Evolutionary conservation across 2,888 invertebrate genomes (phyloP).

Genomic region (Aspidiotus rigidus): DNA sequence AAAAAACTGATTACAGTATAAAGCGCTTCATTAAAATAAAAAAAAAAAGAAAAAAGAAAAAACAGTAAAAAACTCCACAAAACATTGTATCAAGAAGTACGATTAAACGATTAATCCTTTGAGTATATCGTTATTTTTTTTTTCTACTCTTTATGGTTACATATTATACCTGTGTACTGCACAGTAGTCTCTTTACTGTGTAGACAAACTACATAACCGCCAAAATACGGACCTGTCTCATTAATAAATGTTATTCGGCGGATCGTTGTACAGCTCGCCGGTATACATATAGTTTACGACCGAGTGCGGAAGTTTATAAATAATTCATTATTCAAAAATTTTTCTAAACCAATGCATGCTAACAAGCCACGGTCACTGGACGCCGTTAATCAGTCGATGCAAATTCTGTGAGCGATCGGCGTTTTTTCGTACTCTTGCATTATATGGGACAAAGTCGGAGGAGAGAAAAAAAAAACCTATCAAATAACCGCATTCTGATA

Average conservation of each 20-base stretch:
- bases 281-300: slow-evolving; percentile 14
- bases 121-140: no score
- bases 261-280: background rate
- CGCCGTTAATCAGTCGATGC: slow-evolving; percentile 4
- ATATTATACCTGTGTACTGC: no score
- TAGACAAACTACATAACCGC: background rate
- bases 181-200: no score
- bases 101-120: no score
- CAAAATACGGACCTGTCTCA: slow-evolving; percentile 2
- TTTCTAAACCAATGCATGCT: slow-evolving; percentile 5
- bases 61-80: no score
- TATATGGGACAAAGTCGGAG: background rate
- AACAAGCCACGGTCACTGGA: background rate
- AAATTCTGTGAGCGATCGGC: background rate
- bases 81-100: no score
- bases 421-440: background rate
- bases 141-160: no score
- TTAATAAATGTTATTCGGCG: slow-evolving; percentile 4
- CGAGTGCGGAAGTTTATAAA: slow-evolving; percentile 9
- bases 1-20: no score
- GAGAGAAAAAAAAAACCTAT: background rate
- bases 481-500: background rate
- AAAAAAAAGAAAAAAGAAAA: no score
- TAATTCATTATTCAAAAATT: slow-evolving; percentile 11
- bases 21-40: no score